A percentile compares a stretch with the other conserved stretches of the same genome.
These are phyloP conservation scores for Mormyrops attenuatus DNA, from an alignment of 2,797 vertebrate species.

Conservation along the genomic window DNA sequence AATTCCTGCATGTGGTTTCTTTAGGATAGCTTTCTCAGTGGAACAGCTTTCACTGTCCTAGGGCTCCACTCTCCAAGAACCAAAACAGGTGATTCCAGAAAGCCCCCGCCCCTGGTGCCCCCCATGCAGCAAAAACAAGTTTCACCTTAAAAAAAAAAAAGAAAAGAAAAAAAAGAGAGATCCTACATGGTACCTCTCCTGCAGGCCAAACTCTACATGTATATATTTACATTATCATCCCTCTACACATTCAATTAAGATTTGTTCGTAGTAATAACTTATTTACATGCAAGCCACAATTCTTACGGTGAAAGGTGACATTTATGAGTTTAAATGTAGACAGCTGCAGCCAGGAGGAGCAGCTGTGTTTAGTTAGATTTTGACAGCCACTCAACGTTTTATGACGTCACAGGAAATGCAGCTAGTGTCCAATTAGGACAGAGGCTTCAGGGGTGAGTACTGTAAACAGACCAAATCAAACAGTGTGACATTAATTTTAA, in stretches of 20 bases:
- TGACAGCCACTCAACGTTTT: conserved; percentile 1
- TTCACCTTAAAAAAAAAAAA: background rate
- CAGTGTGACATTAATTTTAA: background rate
- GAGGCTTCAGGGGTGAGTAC: background rate
- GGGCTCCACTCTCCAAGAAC: background rate
- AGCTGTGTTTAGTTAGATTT: background rate
- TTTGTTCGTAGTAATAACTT: background rate
- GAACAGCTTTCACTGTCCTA: background rate
- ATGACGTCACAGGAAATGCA: background rate
- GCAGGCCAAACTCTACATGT: background rate
- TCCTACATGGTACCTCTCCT: background rate
- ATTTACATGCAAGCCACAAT: background rate
- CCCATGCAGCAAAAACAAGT: background rate
- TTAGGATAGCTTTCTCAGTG: background rate
- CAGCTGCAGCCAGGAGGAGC: background rate
- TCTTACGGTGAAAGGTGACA: background rate
- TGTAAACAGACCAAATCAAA: background rate
- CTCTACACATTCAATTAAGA: background rate
- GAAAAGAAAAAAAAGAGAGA: background rate
- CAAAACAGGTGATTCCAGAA: background rate
- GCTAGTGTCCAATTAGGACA: background rate
- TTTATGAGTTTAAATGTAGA: background rate
- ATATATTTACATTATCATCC: background rate
- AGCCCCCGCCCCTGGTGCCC: background rate
- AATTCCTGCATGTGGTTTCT: background rate